These are phyloP conservation scores for Otocyon megalotis DNA, from an alignment of 2,113 vertebrate genomes.

Conservation along the genomic window DNA sequence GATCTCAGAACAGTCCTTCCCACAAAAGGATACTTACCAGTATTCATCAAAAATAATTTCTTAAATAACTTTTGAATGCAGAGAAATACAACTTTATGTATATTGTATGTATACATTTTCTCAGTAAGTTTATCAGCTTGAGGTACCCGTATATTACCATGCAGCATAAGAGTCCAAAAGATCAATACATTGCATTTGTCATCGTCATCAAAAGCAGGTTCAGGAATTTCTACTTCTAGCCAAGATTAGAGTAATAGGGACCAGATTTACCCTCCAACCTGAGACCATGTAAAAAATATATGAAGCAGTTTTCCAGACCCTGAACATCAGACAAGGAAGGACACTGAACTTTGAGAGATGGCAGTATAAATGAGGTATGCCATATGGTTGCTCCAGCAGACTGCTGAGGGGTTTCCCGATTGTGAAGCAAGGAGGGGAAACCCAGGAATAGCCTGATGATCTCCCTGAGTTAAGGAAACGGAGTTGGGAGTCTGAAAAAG, in stretches of 20 bases:
- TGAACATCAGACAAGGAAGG: background rate
- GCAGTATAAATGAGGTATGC: background rate
- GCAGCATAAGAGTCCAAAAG: background rate
- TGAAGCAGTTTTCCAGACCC: background rate
- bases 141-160: background rate
- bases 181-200: background rate
- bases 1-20: background rate
- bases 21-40: background rate
- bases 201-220: background rate
- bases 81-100: background rate
- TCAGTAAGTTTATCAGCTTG: background rate
- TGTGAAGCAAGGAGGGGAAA: background rate
- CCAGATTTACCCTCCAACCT: background rate
- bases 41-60: background rate
- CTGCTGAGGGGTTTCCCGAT: background rate
- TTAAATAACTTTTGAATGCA: background rate
- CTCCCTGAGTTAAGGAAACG: background rate
- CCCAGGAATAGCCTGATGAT: background rate
- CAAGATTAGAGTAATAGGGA: background rate
- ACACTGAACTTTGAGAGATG: background rate
- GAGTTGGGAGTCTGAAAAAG: background rate
- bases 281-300: background rate
- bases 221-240: background rate
- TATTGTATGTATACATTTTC: background rate
- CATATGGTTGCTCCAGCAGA: background rate